A percentile compares a stretch with the other conserved stretches of the same genome.
These are phyloP conservation scores for Scylla paramamosain DNA, from an alignment of 1,140 invertebrate genomes.

Conservation along the genomic window DNA sequence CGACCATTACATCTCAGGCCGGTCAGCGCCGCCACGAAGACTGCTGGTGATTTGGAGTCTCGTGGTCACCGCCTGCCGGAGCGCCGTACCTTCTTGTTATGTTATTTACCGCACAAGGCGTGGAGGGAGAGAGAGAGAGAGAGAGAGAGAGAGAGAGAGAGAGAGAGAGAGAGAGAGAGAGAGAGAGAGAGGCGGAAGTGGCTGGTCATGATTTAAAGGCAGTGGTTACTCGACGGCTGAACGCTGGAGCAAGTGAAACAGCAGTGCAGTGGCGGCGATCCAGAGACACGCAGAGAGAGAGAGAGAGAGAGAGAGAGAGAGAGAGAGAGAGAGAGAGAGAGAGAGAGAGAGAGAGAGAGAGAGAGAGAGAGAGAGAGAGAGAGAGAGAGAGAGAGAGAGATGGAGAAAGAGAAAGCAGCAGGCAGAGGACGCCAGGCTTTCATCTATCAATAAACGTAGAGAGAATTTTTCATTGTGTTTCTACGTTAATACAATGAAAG, in stretches of 20 bases:
- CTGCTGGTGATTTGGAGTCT: background rate
- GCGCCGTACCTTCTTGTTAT: background rate
- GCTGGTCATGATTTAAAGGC: slow-evolving; percentile 24
- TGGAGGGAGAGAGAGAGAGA: no score
- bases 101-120: slow-evolving; percentile 32
- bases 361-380: slow-evolving; percentile 18
- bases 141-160: no score
- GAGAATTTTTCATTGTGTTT: no score
- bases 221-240: background rate
- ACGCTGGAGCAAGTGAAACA: background rate
- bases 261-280: background rate
- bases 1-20: background rate
- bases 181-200: slow-evolving; percentile 48
- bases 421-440: no score
- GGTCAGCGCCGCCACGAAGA: background rate
- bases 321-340: slow-evolving; percentile 26
- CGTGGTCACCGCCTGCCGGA: background rate
- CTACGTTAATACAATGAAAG: no score
- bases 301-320: slow-evolving; percentile 26
- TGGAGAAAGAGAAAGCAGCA: slow-evolving; percentile 25
- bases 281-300: background rate
- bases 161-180: background rate
- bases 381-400: background rate
- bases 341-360: slow-evolving; percentile 26
- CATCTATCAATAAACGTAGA: no score